Evolutionary conservation across 1,140 invertebrate species (phyloP).

Genomic region (Eulimnadia texana): DNA sequence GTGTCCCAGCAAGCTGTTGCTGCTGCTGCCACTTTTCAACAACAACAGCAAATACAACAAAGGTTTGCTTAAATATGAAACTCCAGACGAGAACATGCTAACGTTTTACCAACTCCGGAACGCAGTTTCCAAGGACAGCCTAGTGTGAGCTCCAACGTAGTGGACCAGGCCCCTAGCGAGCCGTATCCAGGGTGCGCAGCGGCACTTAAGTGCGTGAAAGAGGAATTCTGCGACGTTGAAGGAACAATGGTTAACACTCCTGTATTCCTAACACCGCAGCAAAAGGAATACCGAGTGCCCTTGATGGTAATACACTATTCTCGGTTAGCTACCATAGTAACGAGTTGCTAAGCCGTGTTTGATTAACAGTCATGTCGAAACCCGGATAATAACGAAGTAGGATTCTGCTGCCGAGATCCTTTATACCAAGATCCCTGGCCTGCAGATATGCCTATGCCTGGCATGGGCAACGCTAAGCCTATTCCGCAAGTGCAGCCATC

Average conservation of each 20-base stretch:
- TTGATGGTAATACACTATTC: slow-evolving; percentile 44
- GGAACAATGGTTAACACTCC: slow-evolving; percentile 56
- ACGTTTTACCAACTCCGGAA: too few relatives aligned
- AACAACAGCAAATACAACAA: neutral
- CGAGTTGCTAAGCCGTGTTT: slow-evolving; percentile 10
- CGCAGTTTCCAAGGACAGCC: too few relatives aligned
- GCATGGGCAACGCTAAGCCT: slow-evolving; percentile 6
- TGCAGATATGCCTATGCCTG: slow-evolving; percentile 41
- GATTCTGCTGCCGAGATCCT: slow-evolving; percentile 70
- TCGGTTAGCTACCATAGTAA: too few relatives aligned
- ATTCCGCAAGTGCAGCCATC: neutral
- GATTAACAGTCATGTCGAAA: slow-evolving; percentile 50
- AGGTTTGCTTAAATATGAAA: too few relatives aligned
- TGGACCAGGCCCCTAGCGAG: too few relatives aligned
- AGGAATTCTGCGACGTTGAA: slow-evolving; percentile 57
- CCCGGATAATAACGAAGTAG: slow-evolving; percentile 46
- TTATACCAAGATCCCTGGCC: slow-evolving; percentile 81
- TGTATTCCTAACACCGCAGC: slow-evolving; percentile 45
- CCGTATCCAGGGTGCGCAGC: slow-evolving; percentile 58
- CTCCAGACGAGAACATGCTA: too few relatives aligned
- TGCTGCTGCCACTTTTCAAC: neutral
- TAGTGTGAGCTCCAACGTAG: too few relatives aligned
- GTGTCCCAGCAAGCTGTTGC: neutral
- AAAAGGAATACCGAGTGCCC: slow-evolving; percentile 54
- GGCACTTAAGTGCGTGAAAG: slow-evolving; percentile 61